These are phyloP conservation scores for Scaptomyza polygonia DNA, from an alignment of 2,888 invertebrate genomes.

Conservation along the genomic window DNA sequence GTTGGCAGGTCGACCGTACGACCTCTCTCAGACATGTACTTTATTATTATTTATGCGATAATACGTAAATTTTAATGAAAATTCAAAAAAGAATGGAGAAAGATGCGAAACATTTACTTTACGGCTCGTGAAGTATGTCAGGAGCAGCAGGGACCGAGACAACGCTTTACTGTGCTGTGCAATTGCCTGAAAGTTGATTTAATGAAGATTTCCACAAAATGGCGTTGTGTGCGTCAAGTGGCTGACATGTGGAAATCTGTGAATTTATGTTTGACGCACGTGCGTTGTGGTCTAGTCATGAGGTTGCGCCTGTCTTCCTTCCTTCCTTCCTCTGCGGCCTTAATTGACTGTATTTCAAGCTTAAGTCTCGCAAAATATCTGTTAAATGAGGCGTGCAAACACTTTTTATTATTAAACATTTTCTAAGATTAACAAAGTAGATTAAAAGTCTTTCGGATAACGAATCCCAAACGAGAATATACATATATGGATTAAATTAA, in stretches of 20 bases:
- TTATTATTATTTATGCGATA: slow-evolving; percentile 78
- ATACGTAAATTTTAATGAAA: slow-evolving; percentile 79
- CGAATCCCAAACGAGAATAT: neutral
- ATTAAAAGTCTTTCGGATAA: neutral
- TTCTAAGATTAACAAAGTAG: neutral
- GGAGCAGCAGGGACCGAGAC: slow-evolving; percentile 1
- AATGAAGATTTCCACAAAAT: slow-evolving; percentile 78
- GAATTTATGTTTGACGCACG: slow-evolving; percentile 54
- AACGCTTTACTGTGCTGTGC: slow-evolving; percentile 46
- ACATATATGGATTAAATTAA: neutral
- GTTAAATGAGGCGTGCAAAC: slow-evolving; percentile 4
- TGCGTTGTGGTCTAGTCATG: slow-evolving; percentile 37
- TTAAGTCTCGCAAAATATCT: neutral
- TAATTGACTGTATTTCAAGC: slow-evolving; percentile 27
- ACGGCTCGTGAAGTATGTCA: slow-evolving; percentile 62
- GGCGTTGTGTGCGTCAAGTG: slow-evolving; percentile 43
- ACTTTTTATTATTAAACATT: neutral
- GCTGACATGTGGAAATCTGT: slow-evolving; percentile 63
- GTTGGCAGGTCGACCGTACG: neutral
- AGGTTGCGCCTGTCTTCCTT: neutral
- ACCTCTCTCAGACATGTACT: slow-evolving; percentile 29
- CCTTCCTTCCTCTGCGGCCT: neutral
- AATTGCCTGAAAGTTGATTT: slow-evolving; percentile 78
- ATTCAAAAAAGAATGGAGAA: slow-evolving; percentile 31
- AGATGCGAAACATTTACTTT: slow-evolving; percentile 51